Evolutionary conservation across 1,140 invertebrate genomes (phyloP), one percentile per base, ranked within the genome.

Genomic region (Triops longicaudatus): DNA sequence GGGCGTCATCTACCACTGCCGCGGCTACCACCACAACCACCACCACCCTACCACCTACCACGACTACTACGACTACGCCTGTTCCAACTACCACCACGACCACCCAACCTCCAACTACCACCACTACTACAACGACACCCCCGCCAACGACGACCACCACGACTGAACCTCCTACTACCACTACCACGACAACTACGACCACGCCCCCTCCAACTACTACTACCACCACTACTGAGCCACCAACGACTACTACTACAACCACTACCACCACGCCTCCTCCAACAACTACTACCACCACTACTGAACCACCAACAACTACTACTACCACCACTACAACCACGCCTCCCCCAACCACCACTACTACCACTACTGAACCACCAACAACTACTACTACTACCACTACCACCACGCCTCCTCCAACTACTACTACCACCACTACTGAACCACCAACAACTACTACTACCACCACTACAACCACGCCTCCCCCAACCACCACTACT

Each of bases 21-120:
- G 77, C 63, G 74, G 28, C 71, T 43, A 28, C 43, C 43, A 74
- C 37, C 5, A 63, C 44, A 75, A n/a, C 26, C 50, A 44, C 75
- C 41, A 37, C 73, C 12, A 0, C 26, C 6, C 50, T 26, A 2
- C 42, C 50, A 74, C 42, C 44, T 26, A 14, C n/a, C 10, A 43
- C 72, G n/a, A 79, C 80, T 26, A 81, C 79, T 42, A 75, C 76
- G 17, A 79, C 78, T 50, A 75, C 79, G 2, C 75, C 78, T 14
- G 79, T 80, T 44, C 78, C 87, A 78, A 86, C 87, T 14, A 79
- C 37, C 17, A 44, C 78, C 11, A 26, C 78, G 1, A 79, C 78
- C 37, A 75, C 78, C 2, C 31, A 4, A 37, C 31, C 31, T 37
- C 31, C 31, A 0, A 75, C 31, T 17, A 73, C 78, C 17, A 78